Percentiles rank a stretch among this genome's conserved stretches.
Conservation (phyloP, 2,888 invertebrate species). For the Epinotia nisella region DNA sequence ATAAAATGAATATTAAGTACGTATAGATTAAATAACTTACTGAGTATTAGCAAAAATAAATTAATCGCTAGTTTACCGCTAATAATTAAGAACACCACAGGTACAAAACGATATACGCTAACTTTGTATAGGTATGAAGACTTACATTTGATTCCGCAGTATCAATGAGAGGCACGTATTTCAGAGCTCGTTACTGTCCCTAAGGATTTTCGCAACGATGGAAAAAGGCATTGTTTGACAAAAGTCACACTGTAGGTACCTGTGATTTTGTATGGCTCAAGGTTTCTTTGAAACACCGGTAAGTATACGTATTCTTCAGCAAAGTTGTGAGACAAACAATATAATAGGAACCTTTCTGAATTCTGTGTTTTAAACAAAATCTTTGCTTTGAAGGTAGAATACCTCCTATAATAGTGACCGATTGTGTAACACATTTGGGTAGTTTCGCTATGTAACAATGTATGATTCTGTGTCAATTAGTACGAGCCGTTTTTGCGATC, state of each 20-base stretch:
- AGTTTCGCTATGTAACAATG: too few species aligned
- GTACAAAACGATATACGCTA: background rate
- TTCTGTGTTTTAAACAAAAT: background rate
- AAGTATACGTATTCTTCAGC: background rate
- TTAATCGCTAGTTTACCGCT: background rate
- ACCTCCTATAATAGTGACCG: too few species aligned
- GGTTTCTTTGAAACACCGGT: slow-evolving; percentile 14
- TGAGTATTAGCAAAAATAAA: background rate
- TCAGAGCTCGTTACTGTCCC: slow-evolving; percentile 39
- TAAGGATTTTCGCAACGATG: slow-evolving; percentile 29
- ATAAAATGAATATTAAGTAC: too few species aligned
- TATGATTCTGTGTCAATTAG: too few species aligned
- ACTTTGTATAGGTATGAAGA: background rate
- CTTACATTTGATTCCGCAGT: slow-evolving; percentile 8
- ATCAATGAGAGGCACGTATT: slow-evolving; percentile 41
- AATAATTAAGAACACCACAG: background rate
- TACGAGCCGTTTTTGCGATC: too few species aligned
- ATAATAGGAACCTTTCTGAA: background rate
- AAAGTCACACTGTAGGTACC: slow-evolving; percentile 33
- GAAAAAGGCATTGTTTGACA: slow-evolving; percentile 37
- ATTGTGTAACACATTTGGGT: too few species aligned
- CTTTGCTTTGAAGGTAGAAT: background rate
- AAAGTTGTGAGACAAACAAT: background rate
- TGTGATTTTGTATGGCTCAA: slow-evolving; percentile 31
- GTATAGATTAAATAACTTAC: too few species aligned